Conservation (phyloP, 1,140 invertebrate species). For the Drosophila nigrodunni region DNA sequence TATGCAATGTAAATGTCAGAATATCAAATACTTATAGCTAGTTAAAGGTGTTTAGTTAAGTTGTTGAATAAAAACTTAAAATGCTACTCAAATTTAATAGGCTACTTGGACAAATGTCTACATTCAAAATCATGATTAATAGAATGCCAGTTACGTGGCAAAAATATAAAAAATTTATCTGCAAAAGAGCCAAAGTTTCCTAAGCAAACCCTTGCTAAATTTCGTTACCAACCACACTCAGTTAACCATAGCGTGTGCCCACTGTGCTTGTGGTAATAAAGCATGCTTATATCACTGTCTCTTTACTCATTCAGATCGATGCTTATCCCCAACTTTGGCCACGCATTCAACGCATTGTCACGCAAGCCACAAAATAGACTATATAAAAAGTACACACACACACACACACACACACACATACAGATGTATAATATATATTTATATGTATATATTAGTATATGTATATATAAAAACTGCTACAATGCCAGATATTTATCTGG, state of each 20-base stretch:
- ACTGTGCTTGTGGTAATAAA: conserved; percentile 36
- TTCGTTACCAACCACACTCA: too few relatives aligned
- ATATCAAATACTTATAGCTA: neutral
- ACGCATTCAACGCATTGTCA: conserved; percentile 58
- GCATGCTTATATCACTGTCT: conserved; percentile 5
- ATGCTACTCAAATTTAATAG: too few relatives aligned
- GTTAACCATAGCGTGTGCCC: neutral
- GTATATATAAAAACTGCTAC: conserved; percentile 62
- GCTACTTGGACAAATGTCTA: too few relatives aligned
- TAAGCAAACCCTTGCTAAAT: too few relatives aligned
- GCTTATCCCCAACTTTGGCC: conserved; percentile 27
- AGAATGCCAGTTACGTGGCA: too few relatives aligned
- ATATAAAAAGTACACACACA: conserved; percentile 25
- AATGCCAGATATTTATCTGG: conserved; percentile 81
- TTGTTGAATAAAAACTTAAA: too few relatives aligned
- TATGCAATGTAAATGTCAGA: neutral
- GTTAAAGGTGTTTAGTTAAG: too few relatives aligned
- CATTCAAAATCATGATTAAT: too few relatives aligned
- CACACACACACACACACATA: neutral
- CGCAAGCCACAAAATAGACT: conserved; percentile 65
- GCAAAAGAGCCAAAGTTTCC: too few relatives aligned
- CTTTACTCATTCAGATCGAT: conserved; percentile 8
- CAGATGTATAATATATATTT: conserved; percentile 3
- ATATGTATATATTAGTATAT: conserved; percentile 5
- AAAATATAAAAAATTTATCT: too few relatives aligned